Percentiles rank a stretch among this genome's conserved stretches.
Conservation (phyloP, 2,113 vertebrate genomes). For the Bettongia penicillata region DNA sequence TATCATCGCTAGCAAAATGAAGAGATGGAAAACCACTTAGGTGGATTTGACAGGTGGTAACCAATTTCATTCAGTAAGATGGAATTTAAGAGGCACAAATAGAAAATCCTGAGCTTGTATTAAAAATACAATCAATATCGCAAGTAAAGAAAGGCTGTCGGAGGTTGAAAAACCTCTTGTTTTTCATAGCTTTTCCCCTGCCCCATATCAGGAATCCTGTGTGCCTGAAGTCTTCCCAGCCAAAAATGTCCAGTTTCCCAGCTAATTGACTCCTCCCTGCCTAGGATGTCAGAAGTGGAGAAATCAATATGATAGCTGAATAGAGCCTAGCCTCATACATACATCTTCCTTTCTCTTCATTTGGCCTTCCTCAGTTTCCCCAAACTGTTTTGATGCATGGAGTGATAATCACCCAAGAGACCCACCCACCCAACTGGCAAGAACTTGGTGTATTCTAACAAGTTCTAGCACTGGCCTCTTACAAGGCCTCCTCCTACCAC, state of each 20-base stretch:
- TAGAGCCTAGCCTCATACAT: background rate
- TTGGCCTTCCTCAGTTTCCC: background rate
- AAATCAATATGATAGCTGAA: background rate
- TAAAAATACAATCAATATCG: background rate
- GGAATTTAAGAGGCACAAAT: background rate
- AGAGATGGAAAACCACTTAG: background rate
- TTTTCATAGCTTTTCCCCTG: background rate
- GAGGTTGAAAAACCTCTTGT: background rate
- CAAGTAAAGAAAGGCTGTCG: background rate
- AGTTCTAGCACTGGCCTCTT: background rate
- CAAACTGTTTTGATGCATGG: background rate
- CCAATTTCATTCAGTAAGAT: background rate
- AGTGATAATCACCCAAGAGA: background rate
- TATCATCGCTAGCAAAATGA: background rate
- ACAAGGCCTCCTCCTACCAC: background rate
- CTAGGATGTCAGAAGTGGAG: background rate
- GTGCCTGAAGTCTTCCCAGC: background rate
- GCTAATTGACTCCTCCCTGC: background rate
- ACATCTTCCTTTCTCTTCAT: background rate
- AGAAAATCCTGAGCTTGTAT: background rate
- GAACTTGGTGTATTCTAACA: background rate
- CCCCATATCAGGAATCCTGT: background rate
- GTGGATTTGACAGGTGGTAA: background rate
- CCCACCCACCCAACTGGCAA: background rate
- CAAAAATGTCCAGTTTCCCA: background rate